Base-by-base conservation (phyloP, 2,797 vertebrate genomes). In the Calcarius lapponicus region DNA sequence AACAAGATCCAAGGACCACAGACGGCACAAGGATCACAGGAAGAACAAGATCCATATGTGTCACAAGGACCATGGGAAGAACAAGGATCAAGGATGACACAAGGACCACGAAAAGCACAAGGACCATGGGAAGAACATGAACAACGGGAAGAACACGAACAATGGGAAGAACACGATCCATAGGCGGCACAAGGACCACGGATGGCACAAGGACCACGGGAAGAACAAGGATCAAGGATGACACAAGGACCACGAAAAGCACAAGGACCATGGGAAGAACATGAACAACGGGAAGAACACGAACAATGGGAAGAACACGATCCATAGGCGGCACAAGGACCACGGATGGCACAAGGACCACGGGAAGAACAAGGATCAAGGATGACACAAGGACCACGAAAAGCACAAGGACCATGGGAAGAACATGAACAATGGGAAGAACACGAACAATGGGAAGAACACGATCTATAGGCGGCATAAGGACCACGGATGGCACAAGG, bases 191-290 rank as follows among this genome's bases (percentile, higher is more conserved):
- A 69, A 58, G 24, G 11, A 36, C 43, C 19, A 45, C 6, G 11
- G 17, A n/a, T 38, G 38, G 38, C 38, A 38, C 53, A 32, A 18
- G 31, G 5, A 12, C 7, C 2, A 9, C 7, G 11, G 7, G 4
- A 13, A 9, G 3, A 2, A 24, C 21, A 43, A 5, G 31, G 17
- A 38, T 12, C 10, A 9, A 9, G 9, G 38, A 11, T 4, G 4
- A 22, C 47, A 47, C 6, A 34, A 34, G 4, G 43, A 26, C 11
- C 18, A 10, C 0, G 2, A 11, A 1, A 1, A 2, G 7, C 10
- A 50, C 60, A 61, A 61, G 28, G 28, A n/a, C 0, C 32, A 17
- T 0, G 6, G 13, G 4, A 8, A 11, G 19, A 2, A 42, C 36
- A 38, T 38, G 34, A 29, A 12, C 5, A 6, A 10, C 0, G 4